Conservation (phyloP, 2,888 invertebrate species). For the Priocnemis perturbator region DNA sequence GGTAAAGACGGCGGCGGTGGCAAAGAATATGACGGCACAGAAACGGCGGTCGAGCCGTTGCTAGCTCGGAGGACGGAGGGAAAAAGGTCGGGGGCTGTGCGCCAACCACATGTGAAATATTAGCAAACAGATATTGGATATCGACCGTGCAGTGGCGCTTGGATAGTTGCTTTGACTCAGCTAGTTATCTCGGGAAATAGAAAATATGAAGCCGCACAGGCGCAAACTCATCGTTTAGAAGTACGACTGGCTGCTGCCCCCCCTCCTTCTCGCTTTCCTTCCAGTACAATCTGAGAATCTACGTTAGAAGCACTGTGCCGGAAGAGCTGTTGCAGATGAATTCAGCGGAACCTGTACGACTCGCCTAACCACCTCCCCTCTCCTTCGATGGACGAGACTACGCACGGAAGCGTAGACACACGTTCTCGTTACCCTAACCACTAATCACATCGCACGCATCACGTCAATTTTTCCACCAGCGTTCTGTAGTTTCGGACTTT, state of each 20-base stretch:
- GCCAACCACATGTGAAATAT: constrained; percentile 55
- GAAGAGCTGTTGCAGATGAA: too few relatives aligned
- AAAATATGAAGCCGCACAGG: constrained; percentile 44
- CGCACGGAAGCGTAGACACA: background rate
- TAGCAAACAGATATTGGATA: constrained; percentile 61
- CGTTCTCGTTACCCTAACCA: background rate
- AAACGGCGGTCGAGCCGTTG: too few relatives aligned
- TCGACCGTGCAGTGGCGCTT: constrained; percentile 40
- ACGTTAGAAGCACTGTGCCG: background rate
- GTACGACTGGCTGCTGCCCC: too few relatives aligned
- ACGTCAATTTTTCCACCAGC: background rate
- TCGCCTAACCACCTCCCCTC: background rate
- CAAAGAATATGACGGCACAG: background rate
- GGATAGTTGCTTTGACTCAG: constrained; percentile 1
- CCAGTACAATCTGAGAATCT: background rate
- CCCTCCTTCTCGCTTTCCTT: background rate
- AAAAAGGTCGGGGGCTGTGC: constrained; percentile 46
- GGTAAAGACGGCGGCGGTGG: constrained; percentile 5
- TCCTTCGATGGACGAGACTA: background rate
- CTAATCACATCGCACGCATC: too few relatives aligned
- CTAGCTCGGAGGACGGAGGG: background rate
- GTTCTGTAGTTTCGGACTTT: background rate
- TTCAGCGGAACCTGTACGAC: too few relatives aligned
- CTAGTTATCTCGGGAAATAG: constrained; percentile 50
- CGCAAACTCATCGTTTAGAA: constrained; percentile 27